Base-by-base conservation (phyloP, 2,888 invertebrate genomes). In the Caenorhabditis uteleia region DNA sequence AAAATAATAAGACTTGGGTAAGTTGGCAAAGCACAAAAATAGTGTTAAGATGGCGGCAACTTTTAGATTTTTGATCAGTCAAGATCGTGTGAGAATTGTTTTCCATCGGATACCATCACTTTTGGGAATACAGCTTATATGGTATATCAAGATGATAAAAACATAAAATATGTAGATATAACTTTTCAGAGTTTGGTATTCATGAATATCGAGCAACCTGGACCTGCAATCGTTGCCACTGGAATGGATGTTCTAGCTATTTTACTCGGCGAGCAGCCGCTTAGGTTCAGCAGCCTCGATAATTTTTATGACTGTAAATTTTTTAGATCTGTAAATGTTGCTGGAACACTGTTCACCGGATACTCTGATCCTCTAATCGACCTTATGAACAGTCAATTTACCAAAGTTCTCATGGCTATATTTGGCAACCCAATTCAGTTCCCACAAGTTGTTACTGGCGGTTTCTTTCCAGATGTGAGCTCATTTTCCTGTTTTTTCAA, bases 1-100 rank as follows among this genome's bases (percentile, higher is more conserved):
- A 46, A 43, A 73, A 73, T 50, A 73, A 70, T 44, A 73, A 73
- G 36, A 59, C 70, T 29, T 73, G 66, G 65, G 69, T 69, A 25
- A 45, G 55, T 12, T n/a, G 18, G 14, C 16, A 26, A 14, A 45
- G 4, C 16, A 45, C 20, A 31, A 45, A 45, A 33, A 7, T 40
- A 10, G 6, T 18, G 8, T 40, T 40, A 23, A 21, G n/a, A n/a
- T n/a, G n/a, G n/a, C n/a, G n/a, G n/a, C 6, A 25, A 43, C 23
- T 64, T 66, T 50, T 34, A 71, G 71, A 55, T 66, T 42, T 71
- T 44, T 48, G 61, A 62, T 50, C 57, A 50, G 33, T 33, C 42
- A 18, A 43, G 46, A 20, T 73, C 72, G 1, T 73, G 72, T 39
- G 56, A 50, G 12, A 42, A 21, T 16, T 73, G 72, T 31, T 27